Conservation (phyloP, 92 coral and sea anemone species). For the Porites divaricata region DNA sequence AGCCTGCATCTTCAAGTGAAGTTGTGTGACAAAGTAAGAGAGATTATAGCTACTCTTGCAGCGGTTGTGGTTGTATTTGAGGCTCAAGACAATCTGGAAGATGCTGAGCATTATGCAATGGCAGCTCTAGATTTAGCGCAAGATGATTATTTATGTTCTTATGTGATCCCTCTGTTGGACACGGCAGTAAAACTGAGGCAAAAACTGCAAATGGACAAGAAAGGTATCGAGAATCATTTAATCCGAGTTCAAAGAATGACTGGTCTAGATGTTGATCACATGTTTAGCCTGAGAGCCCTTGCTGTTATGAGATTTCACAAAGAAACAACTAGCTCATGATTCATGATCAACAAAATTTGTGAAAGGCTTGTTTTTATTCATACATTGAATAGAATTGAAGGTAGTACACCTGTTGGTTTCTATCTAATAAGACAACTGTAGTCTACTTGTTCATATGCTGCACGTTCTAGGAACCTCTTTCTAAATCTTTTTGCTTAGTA, state of each 20-base stretch:
- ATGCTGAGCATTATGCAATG: conserved; percentile 85
- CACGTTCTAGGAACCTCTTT: no score
- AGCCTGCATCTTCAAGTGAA: conserved; percentile 94
- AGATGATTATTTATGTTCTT: conserved; percentile 65
- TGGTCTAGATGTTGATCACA: conserved; percentile 77
- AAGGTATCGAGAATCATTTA: conserved; percentile 68
- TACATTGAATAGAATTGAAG: no score
- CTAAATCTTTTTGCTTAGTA: no score
- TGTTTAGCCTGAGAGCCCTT: conserved; percentile 81
- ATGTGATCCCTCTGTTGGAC: conserved; percentile 83
- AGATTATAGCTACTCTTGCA: conserved; percentile 84
- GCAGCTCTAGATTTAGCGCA: conserved; percentile 81
- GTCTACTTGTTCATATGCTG: no score
- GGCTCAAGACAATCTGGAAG: conserved; percentile 72
- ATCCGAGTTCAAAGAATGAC: conserved; percentile 62
- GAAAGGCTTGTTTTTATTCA: neutral
- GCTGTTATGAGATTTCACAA: conserved; percentile 66
- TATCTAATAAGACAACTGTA: no score
- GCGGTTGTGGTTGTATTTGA: conserved; percentile 80
- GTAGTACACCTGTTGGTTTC: no score
- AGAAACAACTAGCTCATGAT: neutral
- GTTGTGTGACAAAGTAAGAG: conserved; percentile 78
- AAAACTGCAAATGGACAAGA: conserved; percentile 75
- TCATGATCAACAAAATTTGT: no score
- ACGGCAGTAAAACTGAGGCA: conserved; percentile 71